These are phyloP conservation scores for Cheilosia grossa DNA, from an alignment of 2,888 invertebrate genomes.

Conservation along the genomic window DNA sequence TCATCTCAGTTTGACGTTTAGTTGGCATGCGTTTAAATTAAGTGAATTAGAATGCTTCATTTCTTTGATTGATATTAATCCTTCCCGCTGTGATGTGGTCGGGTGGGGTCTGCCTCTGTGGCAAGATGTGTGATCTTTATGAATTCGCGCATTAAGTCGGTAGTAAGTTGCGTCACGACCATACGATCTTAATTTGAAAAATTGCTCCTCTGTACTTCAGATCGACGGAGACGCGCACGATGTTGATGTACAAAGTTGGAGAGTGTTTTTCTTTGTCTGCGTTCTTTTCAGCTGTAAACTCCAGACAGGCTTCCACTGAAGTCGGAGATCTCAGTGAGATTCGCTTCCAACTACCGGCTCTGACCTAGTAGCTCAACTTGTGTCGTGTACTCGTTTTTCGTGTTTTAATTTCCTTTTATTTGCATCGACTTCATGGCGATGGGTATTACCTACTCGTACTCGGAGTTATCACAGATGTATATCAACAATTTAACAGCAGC, in stretches of 20 bases:
- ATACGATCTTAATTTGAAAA: conserved; percentile 6
- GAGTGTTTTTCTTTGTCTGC: conserved; percentile 40
- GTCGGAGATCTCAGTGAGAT: conserved; percentile 1
- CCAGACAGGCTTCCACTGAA: conserved; percentile 23
- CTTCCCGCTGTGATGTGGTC: conserved; percentile 28
- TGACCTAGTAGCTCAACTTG: conserved; percentile 52
- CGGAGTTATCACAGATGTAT: background rate
- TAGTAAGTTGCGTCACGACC: conserved; percentile 36
- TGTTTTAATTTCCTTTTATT: conserved; percentile 46
- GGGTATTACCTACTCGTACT: too few species aligned
- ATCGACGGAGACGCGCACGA: background rate
- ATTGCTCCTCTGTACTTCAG: background rate
- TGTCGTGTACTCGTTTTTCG: conserved; percentile 26
- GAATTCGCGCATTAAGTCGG: conserved; percentile 25
- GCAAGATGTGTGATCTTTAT: conserved; percentile 31
- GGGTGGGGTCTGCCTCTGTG: background rate
- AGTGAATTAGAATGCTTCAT: conserved; percentile 53
- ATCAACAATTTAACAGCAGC: background rate
- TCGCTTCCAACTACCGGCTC: conserved; percentile 22
- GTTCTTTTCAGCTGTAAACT: conserved; percentile 4
- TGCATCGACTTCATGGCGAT: background rate
- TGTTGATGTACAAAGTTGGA: background rate
- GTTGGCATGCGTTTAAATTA: conserved; percentile 47
- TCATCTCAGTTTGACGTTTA: conserved; percentile 27
- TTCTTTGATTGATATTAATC: conserved; percentile 65